Base-by-base conservation (phyloP, 2,797 vertebrate genomes). In the Atherinosoma microstoma region DNA sequence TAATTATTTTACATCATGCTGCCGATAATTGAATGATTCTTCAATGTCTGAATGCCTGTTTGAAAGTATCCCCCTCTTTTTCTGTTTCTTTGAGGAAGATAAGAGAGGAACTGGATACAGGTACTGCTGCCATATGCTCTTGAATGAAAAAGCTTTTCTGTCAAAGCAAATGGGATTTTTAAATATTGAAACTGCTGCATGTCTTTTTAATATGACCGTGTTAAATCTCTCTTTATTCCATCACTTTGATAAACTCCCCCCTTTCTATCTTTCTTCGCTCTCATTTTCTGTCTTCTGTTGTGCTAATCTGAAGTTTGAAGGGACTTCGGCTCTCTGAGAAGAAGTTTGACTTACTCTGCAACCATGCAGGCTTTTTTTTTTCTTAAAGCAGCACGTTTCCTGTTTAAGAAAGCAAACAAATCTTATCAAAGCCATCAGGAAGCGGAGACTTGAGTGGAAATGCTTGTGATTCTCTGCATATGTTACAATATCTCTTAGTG, bases 1-100 rank as follows among this genome's bases (percentile, higher is more conserved):
- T 94, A 94, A 94, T 95, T 97, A 98, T 98, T 98, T 98, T 97
- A 98, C 96, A 97, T 98, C 97, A 97, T 94, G 97, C 96, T 94
- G 95, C 96, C 96, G 97, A 97, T 98, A 98, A 98, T 97, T 97
- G 92, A 98, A 98, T 97, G 95, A 98, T 98, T 97, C 96, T 97
- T 97, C 96, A 93, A 91, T 90, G 91, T 92, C 90, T 91, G 82
- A 91, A 94, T 96, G 96, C 96, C 96, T 97, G 96, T 92, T 96
- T 96, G 96, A 96, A 96, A 97, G 96, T 95, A 93, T 95, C 53
- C 24, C 29, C 36, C 22, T 30, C 42, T 18, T 18, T 54, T 62
- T 64, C 94, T 95, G 78, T 80, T 80, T 81, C 80, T 89, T 91
- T 88, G 89, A 83, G 84, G 94, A 94, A 94, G 96, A 96, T 96